Conservation (phyloP, 2,888 invertebrate species). For the Agrotis clavis region DNA sequence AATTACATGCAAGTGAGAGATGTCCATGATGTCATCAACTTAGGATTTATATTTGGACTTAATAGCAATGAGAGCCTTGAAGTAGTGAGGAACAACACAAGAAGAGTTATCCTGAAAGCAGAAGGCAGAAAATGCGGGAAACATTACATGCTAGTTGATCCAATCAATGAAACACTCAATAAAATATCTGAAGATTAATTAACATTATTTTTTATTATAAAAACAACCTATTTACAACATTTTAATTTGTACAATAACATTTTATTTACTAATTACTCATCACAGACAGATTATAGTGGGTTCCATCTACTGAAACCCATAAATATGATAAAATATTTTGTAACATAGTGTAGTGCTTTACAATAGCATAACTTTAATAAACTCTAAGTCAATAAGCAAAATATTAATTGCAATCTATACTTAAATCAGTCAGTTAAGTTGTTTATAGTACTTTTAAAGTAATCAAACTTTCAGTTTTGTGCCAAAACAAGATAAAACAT, state of each 20-base stretch:
- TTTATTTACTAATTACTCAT: constrained; percentile 68
- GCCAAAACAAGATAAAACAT: not conserved
- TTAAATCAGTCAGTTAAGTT: constrained; percentile 24
- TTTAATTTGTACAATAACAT: constrained; percentile 45
- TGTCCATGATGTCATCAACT: constrained; percentile 95
- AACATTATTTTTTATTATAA: constrained; percentile 46
- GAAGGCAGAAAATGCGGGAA: constrained; percentile 87
- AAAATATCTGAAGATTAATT: constrained; percentile 70
- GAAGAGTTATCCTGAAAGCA: constrained; percentile 92
- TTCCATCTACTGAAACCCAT: not conserved
- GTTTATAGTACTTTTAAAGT: not conserved
- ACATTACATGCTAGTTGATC: constrained; percentile 81
- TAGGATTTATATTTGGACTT: constrained; percentile 94
- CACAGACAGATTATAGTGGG: constrained; percentile 69
- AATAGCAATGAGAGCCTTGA: constrained; percentile 93
- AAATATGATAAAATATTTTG: constrained; percentile 7
- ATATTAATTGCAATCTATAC: not conserved
- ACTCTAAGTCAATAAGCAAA: not conserved
- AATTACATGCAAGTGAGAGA: constrained; percentile 91
- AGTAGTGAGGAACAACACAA: constrained; percentile 91
- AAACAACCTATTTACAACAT: constrained; percentile 24
- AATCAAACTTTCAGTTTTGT: not conserved
- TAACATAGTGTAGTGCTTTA: constrained; percentile 12
- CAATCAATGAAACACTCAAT: constrained; percentile 68
- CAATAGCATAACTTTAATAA: not conserved